Percentiles rank a stretch among this genome's conserved stretches.
These are phyloP conservation scores for Sternotherus odoratus DNA, from an alignment of 2,797 vertebrate species.

Conservation along the genomic window DNA sequence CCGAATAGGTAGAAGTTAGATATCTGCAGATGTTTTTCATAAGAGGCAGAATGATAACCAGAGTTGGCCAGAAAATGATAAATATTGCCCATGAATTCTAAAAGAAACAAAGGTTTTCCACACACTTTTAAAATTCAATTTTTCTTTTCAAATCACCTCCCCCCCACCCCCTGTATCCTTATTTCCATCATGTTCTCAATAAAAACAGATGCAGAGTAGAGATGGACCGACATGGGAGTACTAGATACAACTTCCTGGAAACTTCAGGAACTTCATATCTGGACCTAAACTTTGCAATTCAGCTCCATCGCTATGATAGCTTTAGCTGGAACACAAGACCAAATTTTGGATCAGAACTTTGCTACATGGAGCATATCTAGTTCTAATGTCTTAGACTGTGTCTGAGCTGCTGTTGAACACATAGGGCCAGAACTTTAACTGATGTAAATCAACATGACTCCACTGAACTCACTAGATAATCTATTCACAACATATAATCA, in stretches of 20 bases:
- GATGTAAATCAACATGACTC: not conserved
- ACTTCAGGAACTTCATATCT: not conserved
- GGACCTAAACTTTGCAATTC: not conserved
- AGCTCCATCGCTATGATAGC: not conserved
- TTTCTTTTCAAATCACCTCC: not conserved
- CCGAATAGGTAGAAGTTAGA: not conserved
- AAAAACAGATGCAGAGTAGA: not conserved
- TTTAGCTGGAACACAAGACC: not conserved
- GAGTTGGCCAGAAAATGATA: not conserved
- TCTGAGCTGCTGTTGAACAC: not conserved
- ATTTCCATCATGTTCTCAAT: not conserved
- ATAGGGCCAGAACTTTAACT: not conserved
- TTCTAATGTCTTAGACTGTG: not conserved
- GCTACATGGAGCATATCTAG: not conserved
- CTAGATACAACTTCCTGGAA: not conserved
- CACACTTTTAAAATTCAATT: not conserved
- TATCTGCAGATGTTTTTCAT: not conserved
- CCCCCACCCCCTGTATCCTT: rapidly evolving
- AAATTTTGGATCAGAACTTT: not conserved
- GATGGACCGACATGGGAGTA: not conserved
- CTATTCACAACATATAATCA: not conserved
- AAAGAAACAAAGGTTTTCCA: not conserved
- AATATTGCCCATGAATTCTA: not conserved
- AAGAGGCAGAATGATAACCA: not conserved
- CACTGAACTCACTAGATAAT: not conserved